Evolutionary conservation across 2,113 vertebrate species (phyloP), one percentile per base, ranked within the genome.

Genomic region (Microcebus jonahi): DNA sequence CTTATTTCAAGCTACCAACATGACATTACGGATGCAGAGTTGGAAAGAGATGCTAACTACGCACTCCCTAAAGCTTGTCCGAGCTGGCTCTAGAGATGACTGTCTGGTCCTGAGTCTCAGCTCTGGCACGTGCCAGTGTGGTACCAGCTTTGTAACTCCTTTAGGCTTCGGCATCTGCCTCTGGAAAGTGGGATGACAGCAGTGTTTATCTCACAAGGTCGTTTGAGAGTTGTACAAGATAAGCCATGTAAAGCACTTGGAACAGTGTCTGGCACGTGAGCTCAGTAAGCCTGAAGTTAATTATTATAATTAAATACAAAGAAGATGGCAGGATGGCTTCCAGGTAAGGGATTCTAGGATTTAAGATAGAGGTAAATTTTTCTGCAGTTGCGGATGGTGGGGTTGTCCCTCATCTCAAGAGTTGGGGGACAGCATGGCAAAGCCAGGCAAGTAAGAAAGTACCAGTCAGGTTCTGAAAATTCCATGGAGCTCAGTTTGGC

Each of bases 251-350:
- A 73, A 75, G 13, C 11, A 79, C 25, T 92, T 63, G 75, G 55
- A 84, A 77, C 21, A 86, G 23, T 57, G 12, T 53, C 68, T 48
- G 27, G 31, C 75, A 23, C 21, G 39, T 20, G 12, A 70, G 23
- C 57, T 93, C 81, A 83, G 1, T 57, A 85, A 71, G 59, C 13
- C 13, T 29, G 48, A 83, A 48, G 6, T 18, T 61, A 93, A 65
- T 86, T 29, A 81, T 42, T 90, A 50, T n/a, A 25, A 86, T 91
- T 76, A 94, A 80, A 88, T 70, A 59, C 27, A 89, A 79, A 70
- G 61, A 92, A 1, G 15, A n/a, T 70, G 65, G 55, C 57, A 27
- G 61, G 29, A 67, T 63, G 42, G n/a, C 25, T 95, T 86, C 70
- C 80, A 73, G 18, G 34, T 31, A 21, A 29, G 29, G 8, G 4